These are phyloP conservation scores for Notothenia coriiceps DNA, from an alignment of 2,113 vertebrate genomes.

Conservation along the genomic window DNA sequence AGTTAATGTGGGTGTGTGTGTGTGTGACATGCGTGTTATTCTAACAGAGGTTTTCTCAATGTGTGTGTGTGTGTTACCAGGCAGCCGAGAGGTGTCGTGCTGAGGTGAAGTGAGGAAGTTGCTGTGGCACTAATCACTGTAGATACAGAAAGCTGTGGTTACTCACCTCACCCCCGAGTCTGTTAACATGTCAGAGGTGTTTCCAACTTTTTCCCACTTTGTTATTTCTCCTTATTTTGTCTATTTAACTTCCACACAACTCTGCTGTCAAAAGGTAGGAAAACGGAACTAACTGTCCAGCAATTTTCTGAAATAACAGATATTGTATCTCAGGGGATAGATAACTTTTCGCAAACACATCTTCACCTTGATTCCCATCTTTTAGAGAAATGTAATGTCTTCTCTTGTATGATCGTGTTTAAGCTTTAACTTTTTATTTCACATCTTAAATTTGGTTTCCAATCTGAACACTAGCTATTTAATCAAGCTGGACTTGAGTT, in stretches of 20 bases:
- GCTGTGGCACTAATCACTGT: conserved; percentile 51
- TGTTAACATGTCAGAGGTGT: conserved; percentile 52
- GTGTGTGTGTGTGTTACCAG: conserved; percentile 4
- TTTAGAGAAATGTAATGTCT: not conserved
- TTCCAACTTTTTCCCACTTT: conserved; percentile 54
- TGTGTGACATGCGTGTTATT: conserved; percentile 32
- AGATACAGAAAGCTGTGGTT: conserved; percentile 33
- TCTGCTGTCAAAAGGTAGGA: not conserved
- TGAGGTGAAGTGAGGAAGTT: conserved; percentile 29
- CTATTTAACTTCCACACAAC: conserved; percentile 4
- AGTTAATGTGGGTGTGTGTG: conserved; percentile 2
- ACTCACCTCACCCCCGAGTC: conserved; percentile 23
- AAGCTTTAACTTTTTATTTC: not conserved
- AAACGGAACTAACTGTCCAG: conserved; percentile 8
- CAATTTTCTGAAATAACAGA: not conserved
- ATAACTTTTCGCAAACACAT: not conserved
- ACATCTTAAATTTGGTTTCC: not conserved
- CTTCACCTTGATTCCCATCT: not conserved
- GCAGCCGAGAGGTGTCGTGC: not conserved
- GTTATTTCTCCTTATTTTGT: conserved; percentile 8
- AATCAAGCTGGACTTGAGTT: not conserved
- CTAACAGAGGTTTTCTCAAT: conserved; percentile 21
- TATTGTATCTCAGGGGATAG: not conserved
- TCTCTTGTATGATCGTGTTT: not conserved
- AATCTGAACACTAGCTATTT: not conserved